Base-by-base conservation (phyloP, 2,888 invertebrate species). In the Galerucella nymphaeae region DNA sequence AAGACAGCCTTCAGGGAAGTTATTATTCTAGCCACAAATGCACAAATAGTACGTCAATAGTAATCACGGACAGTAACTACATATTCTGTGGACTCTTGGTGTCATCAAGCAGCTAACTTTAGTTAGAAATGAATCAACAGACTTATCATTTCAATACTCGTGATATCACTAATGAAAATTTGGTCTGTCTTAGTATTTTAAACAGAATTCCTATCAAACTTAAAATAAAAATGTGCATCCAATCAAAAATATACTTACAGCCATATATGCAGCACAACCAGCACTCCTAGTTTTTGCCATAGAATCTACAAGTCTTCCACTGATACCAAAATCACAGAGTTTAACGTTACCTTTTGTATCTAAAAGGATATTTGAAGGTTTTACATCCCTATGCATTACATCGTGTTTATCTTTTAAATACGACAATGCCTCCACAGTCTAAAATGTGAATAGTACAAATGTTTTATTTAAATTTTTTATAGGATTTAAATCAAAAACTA, bases 241-340 rank as follows among this genome's bases (percentile, higher is more conserved):
- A 14, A 42, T 63, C 23, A 58, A 42, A 13, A 45, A 68, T 59
- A 71, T 63, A 90, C 92, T 90, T 86, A 98, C 98, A 82, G 99
- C 98, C 97, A 99, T 97, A 83, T 99, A 99, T 1, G 98, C 98
- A n/a, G 98, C 97, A 88, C 98, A 99, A 57, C 98, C 99, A 3
- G 97, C 98, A 85, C 96, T 97, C 83, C 97, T 90, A 20, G 98
- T 98, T 87, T 96, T 97, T 3, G 98, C 99, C 89, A 98, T 97
- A 64, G 98, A 99, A 89, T 99, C 98, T 48, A 99, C 98, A 75
- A 99, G 90, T 74, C 97, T 92, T 20, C 99, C 99, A 85, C 98
- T 98, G 86, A 99, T 99, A 79, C 99, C 99, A 89, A 99, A 99
- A 91, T 99, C 99, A 89, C 99, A 99, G 48, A 99, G 89, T 87